These are phyloP conservation scores for Limnothrissa miodon DNA, from an alignment of 2,113 vertebrate species.

Conservation along the genomic window DNA sequence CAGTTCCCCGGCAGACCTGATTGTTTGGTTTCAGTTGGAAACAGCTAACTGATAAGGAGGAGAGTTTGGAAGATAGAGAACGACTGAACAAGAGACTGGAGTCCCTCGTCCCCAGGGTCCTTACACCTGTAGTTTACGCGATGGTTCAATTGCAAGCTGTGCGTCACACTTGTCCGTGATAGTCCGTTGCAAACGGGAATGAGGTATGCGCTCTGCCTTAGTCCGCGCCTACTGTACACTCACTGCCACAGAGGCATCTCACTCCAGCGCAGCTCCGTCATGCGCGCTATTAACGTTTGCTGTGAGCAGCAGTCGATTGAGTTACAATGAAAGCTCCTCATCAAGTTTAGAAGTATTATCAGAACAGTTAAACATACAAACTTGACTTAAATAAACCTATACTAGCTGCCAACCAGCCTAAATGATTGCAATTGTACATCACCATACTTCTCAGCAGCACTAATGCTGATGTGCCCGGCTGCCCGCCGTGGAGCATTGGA, in stretches of 20 bases:
- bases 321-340: background rate
- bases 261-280: slow-evolving; percentile 1
- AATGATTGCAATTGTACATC: background rate
- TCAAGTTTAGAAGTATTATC: background rate
- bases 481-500: background rate
- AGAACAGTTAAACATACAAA: background rate
- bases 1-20: slow-evolving; percentile 42
- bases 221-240: background rate
- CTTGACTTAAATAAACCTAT: background rate
- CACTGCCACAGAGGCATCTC: background rate
- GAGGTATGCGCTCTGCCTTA: slow-evolving; percentile 1
- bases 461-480: background rate
- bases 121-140: slow-evolving; percentile 55
- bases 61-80: slow-evolving; percentile 33
- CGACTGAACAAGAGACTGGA: slow-evolving; percentile 26
- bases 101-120: slow-evolving; percentile 70
- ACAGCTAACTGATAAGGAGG: slow-evolving; percentile 38
- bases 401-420: background rate
- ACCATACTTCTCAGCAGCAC: background rate
- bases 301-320: background rate
- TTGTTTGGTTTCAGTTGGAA: slow-evolving; percentile 48
- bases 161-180: slow-evolving; percentile 5
- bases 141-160: background rate
- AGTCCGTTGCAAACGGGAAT: slow-evolving; percentile 40
- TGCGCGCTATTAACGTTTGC: slow-evolving; percentile 9